Evolutionary conservation across 2,888 invertebrate genomes (phyloP).

Genomic region (Tuta absoluta): DNA sequence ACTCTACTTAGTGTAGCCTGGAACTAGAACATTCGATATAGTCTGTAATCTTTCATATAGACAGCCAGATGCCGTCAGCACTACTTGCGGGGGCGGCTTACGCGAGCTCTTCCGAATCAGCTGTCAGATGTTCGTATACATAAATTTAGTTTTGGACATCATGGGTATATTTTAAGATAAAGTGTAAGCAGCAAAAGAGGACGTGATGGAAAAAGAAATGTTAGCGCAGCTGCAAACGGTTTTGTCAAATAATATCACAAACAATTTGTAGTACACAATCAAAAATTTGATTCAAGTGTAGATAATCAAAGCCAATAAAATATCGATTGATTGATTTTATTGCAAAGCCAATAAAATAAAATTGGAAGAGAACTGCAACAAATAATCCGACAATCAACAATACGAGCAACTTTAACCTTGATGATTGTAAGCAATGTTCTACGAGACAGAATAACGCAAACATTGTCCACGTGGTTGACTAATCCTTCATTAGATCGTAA

Average conservation of each 20-base stretch:
- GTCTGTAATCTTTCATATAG: conserved; percentile 33
- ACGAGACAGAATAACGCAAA: background rate
- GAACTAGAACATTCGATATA: conserved; percentile 17
- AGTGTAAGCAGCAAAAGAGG: background rate
- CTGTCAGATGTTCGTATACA: conserved; percentile 19
- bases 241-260: too few relatives aligned
- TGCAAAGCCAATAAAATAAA: too few relatives aligned
- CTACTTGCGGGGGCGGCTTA: conserved; percentile 39
- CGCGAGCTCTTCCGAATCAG: conserved; percentile 41
- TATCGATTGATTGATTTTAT: too few relatives aligned
- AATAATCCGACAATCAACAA: background rate
- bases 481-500: background rate
- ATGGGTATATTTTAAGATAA: conserved; percentile 3
- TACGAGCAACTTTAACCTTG: background rate
- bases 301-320: background rate
- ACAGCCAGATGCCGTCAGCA: conserved; percentile 40
- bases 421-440: background rate
- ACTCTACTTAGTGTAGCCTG: too few relatives aligned
- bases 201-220: background rate
- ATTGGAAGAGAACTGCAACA: background rate
- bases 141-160: conserved; percentile 9
- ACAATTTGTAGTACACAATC: too few relatives aligned
- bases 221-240: background rate
- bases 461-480: background rate
- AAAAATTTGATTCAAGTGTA: too few relatives aligned